Evolutionary conservation across 2,888 invertebrate species (phyloP).

Genomic region (Mythimna ferrago): DNA sequence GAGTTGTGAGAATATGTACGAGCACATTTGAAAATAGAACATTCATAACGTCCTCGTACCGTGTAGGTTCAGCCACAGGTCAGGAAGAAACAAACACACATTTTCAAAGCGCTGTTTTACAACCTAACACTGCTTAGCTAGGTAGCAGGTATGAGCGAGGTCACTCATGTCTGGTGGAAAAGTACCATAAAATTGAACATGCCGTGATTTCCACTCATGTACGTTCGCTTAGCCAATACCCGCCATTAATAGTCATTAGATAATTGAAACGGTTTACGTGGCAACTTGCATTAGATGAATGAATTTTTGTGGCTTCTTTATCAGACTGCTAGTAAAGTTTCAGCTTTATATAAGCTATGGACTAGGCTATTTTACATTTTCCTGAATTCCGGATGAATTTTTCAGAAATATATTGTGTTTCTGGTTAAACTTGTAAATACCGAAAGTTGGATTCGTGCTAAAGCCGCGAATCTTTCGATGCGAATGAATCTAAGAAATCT

Average conservation of each 20-base stretch:
- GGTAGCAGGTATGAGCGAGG: too few species aligned
- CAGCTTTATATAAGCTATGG: conserved; percentile 16
- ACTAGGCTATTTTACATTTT: background rate
- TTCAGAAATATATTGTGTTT: background rate
- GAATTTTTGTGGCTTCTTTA: conserved; percentile 20
- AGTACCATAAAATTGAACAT: background rate
- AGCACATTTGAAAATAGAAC: too few species aligned
- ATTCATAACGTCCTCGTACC: too few species aligned
- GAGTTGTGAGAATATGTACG: too few species aligned
- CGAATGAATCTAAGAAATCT: background rate
- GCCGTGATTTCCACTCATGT: background rate
- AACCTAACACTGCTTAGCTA: too few species aligned
- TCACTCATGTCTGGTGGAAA: too few species aligned
- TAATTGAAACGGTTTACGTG: conserved; percentile 51
- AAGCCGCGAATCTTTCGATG: background rate
- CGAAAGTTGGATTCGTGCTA: background rate
- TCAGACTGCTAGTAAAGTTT: background rate
- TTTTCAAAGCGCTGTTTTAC: too few species aligned
- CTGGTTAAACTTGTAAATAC: background rate
- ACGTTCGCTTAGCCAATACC: background rate
- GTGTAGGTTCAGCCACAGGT: too few species aligned
- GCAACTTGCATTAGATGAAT: conserved; percentile 22
- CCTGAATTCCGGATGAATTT: background rate
- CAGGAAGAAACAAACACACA: too few species aligned
- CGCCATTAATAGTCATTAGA: conserved; percentile 37